Evolutionary conservation across 1,140 invertebrate genomes (phyloP).

Genomic region (Ostrea denselamellosa): DNA sequence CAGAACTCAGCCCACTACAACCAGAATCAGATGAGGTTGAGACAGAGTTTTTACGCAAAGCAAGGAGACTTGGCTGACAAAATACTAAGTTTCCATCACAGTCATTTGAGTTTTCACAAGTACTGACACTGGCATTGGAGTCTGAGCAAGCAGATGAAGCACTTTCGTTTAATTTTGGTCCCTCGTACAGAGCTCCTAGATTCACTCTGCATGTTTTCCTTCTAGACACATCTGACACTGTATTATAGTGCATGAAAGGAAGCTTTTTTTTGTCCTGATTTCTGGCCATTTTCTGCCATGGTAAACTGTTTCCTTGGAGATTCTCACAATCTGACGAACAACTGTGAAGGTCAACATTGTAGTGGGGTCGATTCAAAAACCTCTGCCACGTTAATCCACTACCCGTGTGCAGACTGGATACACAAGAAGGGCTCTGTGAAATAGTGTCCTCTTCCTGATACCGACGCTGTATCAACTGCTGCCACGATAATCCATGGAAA

Average conservation of each 20-base stretch:
- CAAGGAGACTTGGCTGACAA: constrained; percentile 10
- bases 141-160: background rate
- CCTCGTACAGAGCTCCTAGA: background rate
- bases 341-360: constrained; percentile 19
- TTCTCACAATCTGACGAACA: constrained; percentile 18
- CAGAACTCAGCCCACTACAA: constrained; percentile 39
- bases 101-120: constrained; percentile 13
- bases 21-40: constrained; percentile 33
- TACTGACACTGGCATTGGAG: constrained; percentile 24
- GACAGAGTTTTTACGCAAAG: constrained; percentile 1
- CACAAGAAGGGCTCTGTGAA: constrained; percentile 1
- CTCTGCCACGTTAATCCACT: constrained; percentile 38
- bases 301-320: constrained; percentile 4
- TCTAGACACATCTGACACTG: background rate
- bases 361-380: constrained; percentile 42
- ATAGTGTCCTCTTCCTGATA: constrained; percentile 34
- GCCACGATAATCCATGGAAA: constrained; percentile 42
- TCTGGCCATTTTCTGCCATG: constrained; percentile 38
- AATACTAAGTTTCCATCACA: constrained; percentile 8
- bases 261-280: background rate
- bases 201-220: constrained; percentile 7
- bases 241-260: constrained; percentile 36
- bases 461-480: constrained; percentile 29
- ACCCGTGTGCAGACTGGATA: background rate
- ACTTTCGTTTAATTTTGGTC: background rate